A percentile compares a stretch with the other conserved stretches of the same genome.
phyloP scores from a whole-genome alignment of 2,888 invertebrate species.

The Lordiphosa fenestrarum region DNA sequence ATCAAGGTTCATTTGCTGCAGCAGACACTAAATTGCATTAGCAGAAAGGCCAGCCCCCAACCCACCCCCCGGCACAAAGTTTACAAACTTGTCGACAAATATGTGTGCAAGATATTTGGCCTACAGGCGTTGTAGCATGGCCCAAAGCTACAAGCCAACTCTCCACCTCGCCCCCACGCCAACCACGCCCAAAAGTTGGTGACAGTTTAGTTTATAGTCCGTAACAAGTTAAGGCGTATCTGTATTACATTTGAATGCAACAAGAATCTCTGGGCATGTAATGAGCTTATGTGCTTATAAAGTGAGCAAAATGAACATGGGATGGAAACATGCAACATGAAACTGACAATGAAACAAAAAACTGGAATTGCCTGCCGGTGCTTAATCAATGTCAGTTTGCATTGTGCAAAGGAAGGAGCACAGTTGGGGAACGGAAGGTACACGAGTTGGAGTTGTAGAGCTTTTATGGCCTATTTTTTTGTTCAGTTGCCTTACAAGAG shows the following conservation, averaged over 20 bases:
- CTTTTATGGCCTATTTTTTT: conserved; percentile 6
- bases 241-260: conserved; percentile 41
- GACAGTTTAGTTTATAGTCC: conserved; percentile 64
- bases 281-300: conserved; percentile 25
- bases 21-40: conserved; percentile 57
- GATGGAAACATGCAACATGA: conserved; percentile 3
- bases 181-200: conserved; percentile 27
- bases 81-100: conserved; percentile 50
- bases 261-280: conserved; percentile 15
- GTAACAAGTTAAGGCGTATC: conserved; percentile 43
- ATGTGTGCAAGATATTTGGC: conserved; percentile 45
- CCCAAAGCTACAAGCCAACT: conserved; percentile 3
- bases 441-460: too few relatives aligned
- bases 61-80: conserved; percentile 2
- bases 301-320: conserved; percentile 8
- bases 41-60: conserved; percentile 30
- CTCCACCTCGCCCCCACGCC: conserved; percentile 3
- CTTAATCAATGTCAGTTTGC: conserved; percentile 11
- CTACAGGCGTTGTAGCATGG: conserved; percentile 29
- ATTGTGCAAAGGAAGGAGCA: conserved; percentile 6
- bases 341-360: conserved; percentile 15
- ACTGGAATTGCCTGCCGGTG: conserved; percentile 3
- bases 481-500: conserved; percentile 3
- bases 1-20: conserved; percentile 59
- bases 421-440: too few relatives aligned